Evolutionary conservation across 1,140 invertebrate species (phyloP).

Genomic region (Papilio helenus): DNA sequence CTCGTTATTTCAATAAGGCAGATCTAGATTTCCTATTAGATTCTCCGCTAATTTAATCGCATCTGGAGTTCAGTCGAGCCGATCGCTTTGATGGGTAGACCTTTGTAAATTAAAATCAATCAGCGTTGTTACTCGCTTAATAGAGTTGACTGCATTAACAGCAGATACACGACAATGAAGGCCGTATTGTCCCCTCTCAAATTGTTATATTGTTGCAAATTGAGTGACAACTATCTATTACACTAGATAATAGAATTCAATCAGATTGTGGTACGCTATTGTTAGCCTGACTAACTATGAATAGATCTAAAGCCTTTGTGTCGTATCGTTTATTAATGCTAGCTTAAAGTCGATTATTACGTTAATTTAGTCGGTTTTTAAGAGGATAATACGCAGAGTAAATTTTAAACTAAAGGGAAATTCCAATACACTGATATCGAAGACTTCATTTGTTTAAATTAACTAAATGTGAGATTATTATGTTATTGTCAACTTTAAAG

Average conservation of each 20-base stretch:
- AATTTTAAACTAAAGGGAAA: neutral
- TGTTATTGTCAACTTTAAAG: neutral
- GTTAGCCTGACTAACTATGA: neutral
- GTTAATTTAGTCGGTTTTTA: neutral
- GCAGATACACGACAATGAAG: neutral
- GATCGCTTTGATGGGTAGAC: neutral
- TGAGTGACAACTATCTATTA: neutral
- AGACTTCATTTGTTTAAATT: neutral
- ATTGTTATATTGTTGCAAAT: conserved; percentile 4
- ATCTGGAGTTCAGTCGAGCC: neutral
- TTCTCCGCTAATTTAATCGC: neutral
- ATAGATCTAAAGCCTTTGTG: neutral
- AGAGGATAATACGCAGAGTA: neutral
- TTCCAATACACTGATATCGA: neutral
- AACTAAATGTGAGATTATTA: neutral
- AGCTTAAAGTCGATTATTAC: neutral
- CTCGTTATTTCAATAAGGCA: neutral
- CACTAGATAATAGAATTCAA: neutral
- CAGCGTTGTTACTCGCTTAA: conserved; percentile 1
- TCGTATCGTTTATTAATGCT: neutral
- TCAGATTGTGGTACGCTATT: neutral
- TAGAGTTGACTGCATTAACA: conserved; percentile 11
- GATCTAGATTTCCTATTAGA: neutral
- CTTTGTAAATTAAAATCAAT: conserved; percentile 3
- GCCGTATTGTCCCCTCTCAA: neutral